A percentile compares a stretch with the other conserved stretches of the same genome.
Conservation (phyloP, 2,113 vertebrate species). For the Nesoenas mayeri region DNA sequence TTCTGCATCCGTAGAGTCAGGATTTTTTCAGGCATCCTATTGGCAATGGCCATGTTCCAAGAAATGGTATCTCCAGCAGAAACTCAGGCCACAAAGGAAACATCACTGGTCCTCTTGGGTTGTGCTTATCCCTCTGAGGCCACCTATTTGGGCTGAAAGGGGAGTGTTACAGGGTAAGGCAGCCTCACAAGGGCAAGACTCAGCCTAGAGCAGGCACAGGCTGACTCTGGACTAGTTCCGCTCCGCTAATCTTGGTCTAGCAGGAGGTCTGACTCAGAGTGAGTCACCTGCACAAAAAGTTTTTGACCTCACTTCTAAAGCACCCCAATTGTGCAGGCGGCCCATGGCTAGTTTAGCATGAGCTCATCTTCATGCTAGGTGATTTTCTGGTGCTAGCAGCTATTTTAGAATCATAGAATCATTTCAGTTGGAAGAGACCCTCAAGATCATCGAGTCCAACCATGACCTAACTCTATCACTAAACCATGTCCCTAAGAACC, state of each 20-base stretch:
- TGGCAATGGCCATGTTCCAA: background rate
- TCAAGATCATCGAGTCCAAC: no score
- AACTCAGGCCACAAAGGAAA: background rate
- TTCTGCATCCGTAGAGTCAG: rapidly evolving
- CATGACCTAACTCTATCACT: no score
- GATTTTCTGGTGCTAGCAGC: background rate
- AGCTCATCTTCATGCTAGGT: background rate
- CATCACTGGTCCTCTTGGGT: background rate
- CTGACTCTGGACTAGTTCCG: background rate
- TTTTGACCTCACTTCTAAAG: background rate
- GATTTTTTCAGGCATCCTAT: background rate
- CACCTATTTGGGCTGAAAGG: background rate
- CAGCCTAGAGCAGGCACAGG: background rate
- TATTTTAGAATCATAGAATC: background rate
- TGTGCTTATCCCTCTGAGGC: background rate
- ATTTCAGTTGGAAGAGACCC: no score
- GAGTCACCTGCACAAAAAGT: background rate
- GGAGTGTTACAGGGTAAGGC: background rate
- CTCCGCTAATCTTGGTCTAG: no score
- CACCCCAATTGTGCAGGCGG: background rate
- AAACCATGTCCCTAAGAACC: no score
- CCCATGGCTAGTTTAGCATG: background rate
- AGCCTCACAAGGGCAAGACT: background rate
- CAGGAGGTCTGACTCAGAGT: background rate
- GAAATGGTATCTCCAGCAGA: background rate